A percentile compares a stretch with the other conserved stretches of the same genome.
These are phyloP conservation scores for Adelges cooleyi DNA, from an alignment of 1,140 invertebrate genomes.

Conservation along the genomic window DNA sequence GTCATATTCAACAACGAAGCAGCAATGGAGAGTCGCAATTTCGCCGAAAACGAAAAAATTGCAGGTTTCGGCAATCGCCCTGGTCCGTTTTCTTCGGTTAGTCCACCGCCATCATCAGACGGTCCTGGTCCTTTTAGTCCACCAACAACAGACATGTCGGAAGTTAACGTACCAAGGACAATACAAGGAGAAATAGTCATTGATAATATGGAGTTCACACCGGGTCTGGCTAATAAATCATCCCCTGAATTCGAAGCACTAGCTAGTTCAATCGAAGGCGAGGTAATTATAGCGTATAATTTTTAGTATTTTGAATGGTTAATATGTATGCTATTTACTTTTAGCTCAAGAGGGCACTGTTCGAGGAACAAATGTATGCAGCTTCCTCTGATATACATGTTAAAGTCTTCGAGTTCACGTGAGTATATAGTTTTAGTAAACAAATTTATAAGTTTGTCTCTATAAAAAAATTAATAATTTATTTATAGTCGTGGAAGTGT, in stretches of 20 bases:
- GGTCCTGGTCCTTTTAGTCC: background rate
- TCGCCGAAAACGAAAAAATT: conserved; percentile 9
- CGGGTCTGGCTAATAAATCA: conserved; percentile 46
- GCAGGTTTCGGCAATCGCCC: background rate
- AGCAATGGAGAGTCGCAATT: conserved; percentile 6
- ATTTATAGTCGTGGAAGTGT: conserved; percentile 49
- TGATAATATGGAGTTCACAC: conserved; percentile 50
- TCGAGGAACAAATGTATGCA: background rate
- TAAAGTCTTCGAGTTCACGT: conserved; percentile 7
- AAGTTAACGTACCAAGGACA: conserved; percentile 43
- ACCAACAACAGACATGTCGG: conserved; percentile 36
- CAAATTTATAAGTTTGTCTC: background rate
- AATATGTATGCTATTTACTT: too few relatives aligned
- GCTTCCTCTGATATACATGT: background rate
- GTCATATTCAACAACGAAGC: conserved; percentile 13
- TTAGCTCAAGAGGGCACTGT: conserved; percentile 5
- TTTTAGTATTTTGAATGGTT: too few relatives aligned
- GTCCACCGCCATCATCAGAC: background rate
- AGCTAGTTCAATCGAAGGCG: conserved; percentile 44
- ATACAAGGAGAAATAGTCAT: conserved; percentile 54
- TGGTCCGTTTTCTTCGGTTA: background rate
- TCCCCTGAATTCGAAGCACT: conserved; percentile 51
- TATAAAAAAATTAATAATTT: background rate
- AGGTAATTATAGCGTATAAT: conserved; percentile 39
- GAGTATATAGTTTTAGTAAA: too few relatives aligned